Conservation (phyloP, 2,888 invertebrate species). For the Hololepta plana region DNA sequence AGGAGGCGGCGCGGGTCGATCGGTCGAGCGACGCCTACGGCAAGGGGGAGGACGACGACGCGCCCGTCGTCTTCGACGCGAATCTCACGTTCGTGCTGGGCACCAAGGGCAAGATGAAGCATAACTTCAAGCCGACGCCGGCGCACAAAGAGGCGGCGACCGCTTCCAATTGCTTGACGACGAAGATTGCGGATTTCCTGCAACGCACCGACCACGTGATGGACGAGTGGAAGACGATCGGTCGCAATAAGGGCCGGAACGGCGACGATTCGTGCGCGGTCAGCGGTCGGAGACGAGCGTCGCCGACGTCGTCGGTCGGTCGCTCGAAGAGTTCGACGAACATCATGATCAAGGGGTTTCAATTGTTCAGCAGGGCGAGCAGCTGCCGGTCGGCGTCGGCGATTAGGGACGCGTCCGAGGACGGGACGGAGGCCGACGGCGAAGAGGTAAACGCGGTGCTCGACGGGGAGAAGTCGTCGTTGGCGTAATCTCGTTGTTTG, state of each 20-base stretch:
- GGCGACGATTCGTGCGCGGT: conserved; percentile 19
- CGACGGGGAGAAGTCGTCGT: no score
- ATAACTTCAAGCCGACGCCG: conserved; percentile 50
- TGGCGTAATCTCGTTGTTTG: no score
- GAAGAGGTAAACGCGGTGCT: no score
- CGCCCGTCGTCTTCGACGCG: conserved; percentile 66
- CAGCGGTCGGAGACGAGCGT: conserved; percentile 5
- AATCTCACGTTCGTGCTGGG: conserved; percentile 65
- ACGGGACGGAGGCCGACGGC: conserved; percentile 37
- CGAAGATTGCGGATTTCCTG: conserved; percentile 63
- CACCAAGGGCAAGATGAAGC: conserved; percentile 45
- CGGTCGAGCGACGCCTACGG: conserved; percentile 37
- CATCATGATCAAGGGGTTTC: conserved; percentile 69
- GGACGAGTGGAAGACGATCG: conserved; percentile 67
- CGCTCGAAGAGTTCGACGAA: conserved; percentile 61
- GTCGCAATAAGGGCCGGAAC: conserved; percentile 31
- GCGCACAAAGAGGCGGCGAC: conserved; percentile 61
- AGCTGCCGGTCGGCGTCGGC: conserved; percentile 30
- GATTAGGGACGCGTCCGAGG: conserved; percentile 41
- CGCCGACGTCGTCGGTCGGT: no score
- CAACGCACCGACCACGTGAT: conserved; percentile 72
- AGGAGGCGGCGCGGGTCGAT: conserved; percentile 31
- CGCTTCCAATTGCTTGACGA: conserved; percentile 55
- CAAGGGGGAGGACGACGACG: conserved; percentile 45
- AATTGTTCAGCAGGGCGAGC: conserved; percentile 42